phyloP scores from a whole-genome alignment of 2,797 vertebrate species.

The Phoxinus dragarum region DNA sequence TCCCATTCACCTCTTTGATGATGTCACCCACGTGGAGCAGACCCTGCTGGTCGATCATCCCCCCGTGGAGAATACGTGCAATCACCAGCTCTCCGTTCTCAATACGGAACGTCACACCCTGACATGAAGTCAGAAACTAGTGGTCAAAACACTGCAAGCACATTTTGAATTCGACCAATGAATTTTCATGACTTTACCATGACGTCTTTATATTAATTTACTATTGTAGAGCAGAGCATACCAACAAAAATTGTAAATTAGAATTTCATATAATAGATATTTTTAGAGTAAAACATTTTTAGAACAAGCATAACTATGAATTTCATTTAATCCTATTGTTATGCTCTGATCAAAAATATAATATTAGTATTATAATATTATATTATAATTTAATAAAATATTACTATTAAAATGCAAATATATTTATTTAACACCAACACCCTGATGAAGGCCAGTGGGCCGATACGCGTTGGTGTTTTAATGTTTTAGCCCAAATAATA shows the following conservation, averaged over 20 bases:
- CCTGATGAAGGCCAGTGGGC: too few relatives aligned
- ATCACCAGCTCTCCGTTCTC: slow-evolving; percentile 90
- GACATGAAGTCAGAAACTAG: slow-evolving; percentile 16
- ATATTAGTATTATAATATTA: background rate
- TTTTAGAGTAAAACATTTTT: background rate
- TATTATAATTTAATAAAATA: background rate
- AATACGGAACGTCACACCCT: slow-evolving; percentile 93
- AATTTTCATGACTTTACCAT: background rate
- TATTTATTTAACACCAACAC: background rate
- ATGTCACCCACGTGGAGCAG: slow-evolving; percentile 91
- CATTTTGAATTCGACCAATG: background rate
- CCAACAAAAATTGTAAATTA: background rate
- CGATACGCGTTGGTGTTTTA: too few relatives aligned
- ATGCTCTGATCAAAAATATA: background rate
- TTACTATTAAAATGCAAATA: background rate
- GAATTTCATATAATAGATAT: background rate
- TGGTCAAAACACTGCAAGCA: background rate
- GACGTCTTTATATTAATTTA: background rate
- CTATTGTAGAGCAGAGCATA: background rate
- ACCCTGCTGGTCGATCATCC: slow-evolving; percentile 93
- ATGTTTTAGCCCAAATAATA: too few relatives aligned
- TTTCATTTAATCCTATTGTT: background rate
- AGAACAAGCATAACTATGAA: background rate
- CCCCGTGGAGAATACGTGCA: slow-evolving; percentile 91
- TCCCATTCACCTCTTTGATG: slow-evolving; percentile 90